Conservation (phyloP, 92 coral and sea anemone genomes). For the Epizoanthus stellaris region DNA sequence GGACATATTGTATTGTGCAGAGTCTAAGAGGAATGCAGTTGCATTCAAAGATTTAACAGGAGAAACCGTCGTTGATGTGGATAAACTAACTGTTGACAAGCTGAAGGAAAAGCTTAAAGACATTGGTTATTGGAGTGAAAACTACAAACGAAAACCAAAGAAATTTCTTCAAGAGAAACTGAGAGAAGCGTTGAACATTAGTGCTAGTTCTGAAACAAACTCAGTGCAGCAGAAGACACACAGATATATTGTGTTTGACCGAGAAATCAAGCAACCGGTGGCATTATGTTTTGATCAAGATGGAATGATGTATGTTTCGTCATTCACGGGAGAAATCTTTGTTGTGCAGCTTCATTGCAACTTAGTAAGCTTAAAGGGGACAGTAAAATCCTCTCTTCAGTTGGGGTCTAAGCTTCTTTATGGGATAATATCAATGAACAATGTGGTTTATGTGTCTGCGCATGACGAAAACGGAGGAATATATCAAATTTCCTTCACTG, state of each 20-base stretch:
- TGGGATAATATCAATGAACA: constrained; percentile 54
- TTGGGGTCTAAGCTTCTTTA: constrained; percentile 44
- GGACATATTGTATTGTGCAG: constrained; percentile 56
- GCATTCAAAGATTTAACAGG: constrained; percentile 68
- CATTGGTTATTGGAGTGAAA: constrained; percentile 29
- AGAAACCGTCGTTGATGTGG: constrained; percentile 64
- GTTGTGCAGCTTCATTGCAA: constrained; percentile 55
- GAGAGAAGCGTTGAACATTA: constrained; percentile 41
- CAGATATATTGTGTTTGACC: constrained; percentile 22
- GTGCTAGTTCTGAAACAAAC: constrained; percentile 13
- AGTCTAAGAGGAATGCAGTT: constrained; percentile 63
- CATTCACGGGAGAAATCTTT: constrained; percentile 48
- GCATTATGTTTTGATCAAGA: constrained; percentile 51
- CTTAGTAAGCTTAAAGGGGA: constrained; percentile 47
- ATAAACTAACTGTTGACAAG: constrained; percentile 55
- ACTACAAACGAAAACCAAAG: constrained; percentile 39
- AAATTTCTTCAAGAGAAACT: constrained; percentile 56
- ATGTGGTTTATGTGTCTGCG: constrained; percentile 68
- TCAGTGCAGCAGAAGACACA: background rate
- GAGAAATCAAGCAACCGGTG: constrained; percentile 59
- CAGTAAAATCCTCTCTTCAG: constrained; percentile 57
- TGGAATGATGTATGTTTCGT: constrained; percentile 49
- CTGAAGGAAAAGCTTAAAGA: constrained; percentile 39
- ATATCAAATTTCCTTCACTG: constrained; percentile 36
- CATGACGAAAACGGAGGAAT: constrained; percentile 69